Evolutionary conservation across 2,888 invertebrate genomes (phyloP).

Genomic region (Flexamia atlantica): DNA sequence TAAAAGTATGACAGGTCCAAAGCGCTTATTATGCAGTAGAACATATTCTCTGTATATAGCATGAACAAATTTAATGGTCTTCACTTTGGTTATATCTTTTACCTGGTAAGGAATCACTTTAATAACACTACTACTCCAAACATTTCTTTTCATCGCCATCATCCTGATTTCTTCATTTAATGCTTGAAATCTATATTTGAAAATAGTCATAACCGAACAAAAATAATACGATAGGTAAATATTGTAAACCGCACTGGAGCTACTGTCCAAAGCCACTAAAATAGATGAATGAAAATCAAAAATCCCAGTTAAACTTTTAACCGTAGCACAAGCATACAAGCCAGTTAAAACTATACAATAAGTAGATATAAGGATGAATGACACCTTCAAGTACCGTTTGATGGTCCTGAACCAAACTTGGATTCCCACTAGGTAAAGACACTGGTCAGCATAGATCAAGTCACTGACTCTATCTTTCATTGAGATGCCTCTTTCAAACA

Average conservation of each 20-base stretch:
- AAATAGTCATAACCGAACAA: background rate
- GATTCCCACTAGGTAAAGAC: slow-evolving; percentile 5
- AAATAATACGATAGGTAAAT: slow-evolving; percentile 9
- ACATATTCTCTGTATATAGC: slow-evolving; percentile 9
- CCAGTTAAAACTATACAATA: background rate
- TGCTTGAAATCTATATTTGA: slow-evolving; percentile 25
- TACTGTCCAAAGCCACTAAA: background rate
- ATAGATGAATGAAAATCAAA: background rate
- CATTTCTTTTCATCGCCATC: background rate
- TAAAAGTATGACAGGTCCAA: background rate
- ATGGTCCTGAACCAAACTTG: background rate
- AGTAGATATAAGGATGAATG: background rate
- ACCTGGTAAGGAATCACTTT: background rate
- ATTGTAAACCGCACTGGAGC: background rate
- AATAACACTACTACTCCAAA: background rate
- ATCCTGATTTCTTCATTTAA: slow-evolving; percentile 24
- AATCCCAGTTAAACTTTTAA: background rate
- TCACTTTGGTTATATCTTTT: background rate
- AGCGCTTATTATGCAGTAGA: background rate
- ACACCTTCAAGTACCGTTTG: background rate
- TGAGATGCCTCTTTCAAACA: background rate
- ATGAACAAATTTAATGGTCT: slow-evolving; percentile 8
- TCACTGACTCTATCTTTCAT: background rate
- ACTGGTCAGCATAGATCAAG: slow-evolving; percentile 14
- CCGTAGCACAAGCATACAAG: background rate